Evolutionary conservation across 2,113 vertebrate species (phyloP), one percentile per base, ranked within the genome.

Genomic region (Centropus bengalensis): DNA sequence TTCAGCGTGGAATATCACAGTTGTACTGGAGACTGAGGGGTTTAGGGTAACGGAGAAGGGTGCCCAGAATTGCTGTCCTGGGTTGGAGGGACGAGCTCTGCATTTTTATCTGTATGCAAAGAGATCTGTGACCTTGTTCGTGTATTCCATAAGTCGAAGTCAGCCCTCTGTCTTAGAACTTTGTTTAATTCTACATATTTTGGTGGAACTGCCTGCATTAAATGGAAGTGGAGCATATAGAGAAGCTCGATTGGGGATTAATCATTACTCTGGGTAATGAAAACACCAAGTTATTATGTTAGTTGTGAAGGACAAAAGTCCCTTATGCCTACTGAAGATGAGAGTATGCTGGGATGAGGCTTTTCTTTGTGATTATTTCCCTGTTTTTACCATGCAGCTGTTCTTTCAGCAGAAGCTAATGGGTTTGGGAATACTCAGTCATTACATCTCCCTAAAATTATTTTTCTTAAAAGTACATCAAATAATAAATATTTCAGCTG

Each of bases 391-490:
- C 42, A 4, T 47, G 33, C 81, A 96, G 88, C 77, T 84, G 86
- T 81, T 95, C 64, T 54, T 81, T 68, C 18, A 84, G 83, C 64
- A 93, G 77, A 55, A 94, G 44, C 68, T 77, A 88, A 91, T 74
- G 80, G 80, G 75, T 88, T 90, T 86, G 92, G 94, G 91, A 94
- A 81, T 92, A 92, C 88, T 92, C 68, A 92, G 52, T 74, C 80
- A 64, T 83, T 88, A 56, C 26, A 67, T 82, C 42, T 83, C 32
- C 76, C 47, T 56, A 71, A 93, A 92, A 95, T 83, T 86, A 83
- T 81, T 93, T 93, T 90, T 70, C 86, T 90, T 83, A 36, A 63
- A 91, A 83, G 26, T 75, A 12, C 69, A 74, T 86, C 1, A 42
- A 88, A 68, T 59, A 79, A 44, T 40, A 80, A 82, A 67, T 47